Percentiles rank a stretch among this genome's conserved stretches.
phyloP scores from a whole-genome alignment of 2,888 invertebrate species.

The Drosophila paracracens region DNA sequence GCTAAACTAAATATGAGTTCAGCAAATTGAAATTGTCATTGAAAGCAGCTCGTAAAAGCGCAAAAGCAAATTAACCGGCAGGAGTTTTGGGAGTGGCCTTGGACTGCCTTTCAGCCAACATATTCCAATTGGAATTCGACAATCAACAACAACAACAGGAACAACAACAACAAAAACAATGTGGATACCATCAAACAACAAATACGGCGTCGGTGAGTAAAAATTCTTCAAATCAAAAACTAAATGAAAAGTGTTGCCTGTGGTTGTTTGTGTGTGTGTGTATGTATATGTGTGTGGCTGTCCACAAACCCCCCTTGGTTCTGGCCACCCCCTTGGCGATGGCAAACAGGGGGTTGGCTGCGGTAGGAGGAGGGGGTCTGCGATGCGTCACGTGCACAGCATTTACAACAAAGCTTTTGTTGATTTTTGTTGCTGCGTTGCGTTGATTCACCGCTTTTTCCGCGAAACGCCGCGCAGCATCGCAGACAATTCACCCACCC shows the following conservation, averaged over 20 bases:
- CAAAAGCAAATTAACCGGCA: constrained; percentile 29
- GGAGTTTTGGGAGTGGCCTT: constrained; percentile 58
- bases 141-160: constrained; percentile 4
- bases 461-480: constrained; percentile 71
- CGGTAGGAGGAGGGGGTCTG: constrained; percentile 8
- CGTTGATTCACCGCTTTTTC: constrained; percentile 77
- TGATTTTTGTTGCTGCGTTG: constrained; percentile 51
- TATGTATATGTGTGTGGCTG: constrained; percentile 26
- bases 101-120: constrained; percentile 37
- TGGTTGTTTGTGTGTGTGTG: constrained; percentile 7
- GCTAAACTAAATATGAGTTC: constrained; percentile 39
- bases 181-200: constrained; percentile 85
- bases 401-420: constrained; percentile 42
- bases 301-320: constrained; percentile 43
- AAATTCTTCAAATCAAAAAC: constrained; percentile 37
- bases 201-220: constrained; percentile 85
- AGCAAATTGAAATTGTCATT: constrained; percentile 41
- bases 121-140: constrained; percentile 49
- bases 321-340: constrained; percentile 42
- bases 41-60: constrained; percentile 36
- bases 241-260: constrained; percentile 7
- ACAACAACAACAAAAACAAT: constrained; percentile 51
- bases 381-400: constrained; percentile 72
- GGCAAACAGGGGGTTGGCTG: constrained; percentile 22
- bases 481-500: constrained; percentile 22